A percentile compares a stretch with the other conserved stretches of the same genome.
These are phyloP conservation scores for Melanostoma mellinum DNA, from an alignment of 2,888 invertebrate genomes.

Conservation along the genomic window DNA sequence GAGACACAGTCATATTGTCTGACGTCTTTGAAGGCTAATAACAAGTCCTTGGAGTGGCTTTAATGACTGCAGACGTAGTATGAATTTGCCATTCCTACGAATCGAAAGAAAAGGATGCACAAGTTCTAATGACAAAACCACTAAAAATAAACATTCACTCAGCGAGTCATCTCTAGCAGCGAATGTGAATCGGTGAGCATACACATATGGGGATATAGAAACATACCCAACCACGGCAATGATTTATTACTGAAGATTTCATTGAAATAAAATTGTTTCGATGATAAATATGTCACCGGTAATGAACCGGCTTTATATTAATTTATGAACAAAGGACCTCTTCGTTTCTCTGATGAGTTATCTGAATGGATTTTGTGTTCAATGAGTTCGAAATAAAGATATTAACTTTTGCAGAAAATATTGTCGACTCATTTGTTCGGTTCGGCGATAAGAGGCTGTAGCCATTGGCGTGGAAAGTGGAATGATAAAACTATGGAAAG, in stretches of 20 bases:
- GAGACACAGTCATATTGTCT: not conserved
- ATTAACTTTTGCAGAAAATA: not conserved
- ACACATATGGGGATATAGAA: too few relatives aligned
- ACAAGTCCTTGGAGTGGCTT: conserved; percentile 11
- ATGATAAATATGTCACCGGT: conserved; percentile 53
- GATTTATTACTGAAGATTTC: conserved; percentile 39
- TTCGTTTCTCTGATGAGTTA: not conserved
- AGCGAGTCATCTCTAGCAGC: conserved; percentile 3
- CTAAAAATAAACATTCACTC: conserved; percentile 42
- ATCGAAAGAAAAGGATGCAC: conserved; percentile 10
- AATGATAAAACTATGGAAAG: conserved; percentile 34
- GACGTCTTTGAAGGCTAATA: conserved; percentile 2
- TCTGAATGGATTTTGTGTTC: not conserved
- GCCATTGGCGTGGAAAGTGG: conserved; percentile 25
- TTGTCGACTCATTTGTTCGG: not conserved
- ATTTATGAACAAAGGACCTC: conserved; percentile 4
- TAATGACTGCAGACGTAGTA: not conserved
- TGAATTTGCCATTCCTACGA: not conserved
- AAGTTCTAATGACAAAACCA: conserved; percentile 25
- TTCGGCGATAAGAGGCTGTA: conserved; percentile 32
- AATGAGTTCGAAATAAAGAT: not conserved
- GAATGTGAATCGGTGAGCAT: too few relatives aligned
- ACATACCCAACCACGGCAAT: conserved; percentile 1
- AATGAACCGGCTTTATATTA: not conserved
- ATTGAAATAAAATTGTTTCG: conserved; percentile 25